A percentile compares a stretch with the other conserved stretches of the same genome.
Evolutionary conservation across 1,140 invertebrate genomes (phyloP).

Genomic region (Solenopsis invicta): DNA sequence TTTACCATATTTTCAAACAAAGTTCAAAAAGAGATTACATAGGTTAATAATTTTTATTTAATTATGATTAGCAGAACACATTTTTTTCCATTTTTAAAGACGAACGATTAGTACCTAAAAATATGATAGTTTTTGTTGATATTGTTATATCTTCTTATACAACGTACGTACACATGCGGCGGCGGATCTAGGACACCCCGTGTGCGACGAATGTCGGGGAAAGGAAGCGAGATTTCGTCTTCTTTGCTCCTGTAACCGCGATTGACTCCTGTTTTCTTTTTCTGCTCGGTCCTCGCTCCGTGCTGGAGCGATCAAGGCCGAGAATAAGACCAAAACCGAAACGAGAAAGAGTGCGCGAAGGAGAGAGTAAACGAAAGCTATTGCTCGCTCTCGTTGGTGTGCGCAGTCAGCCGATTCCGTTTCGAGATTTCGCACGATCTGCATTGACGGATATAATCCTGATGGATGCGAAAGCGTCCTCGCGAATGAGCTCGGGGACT

Average conservation of each 20-base stretch:
- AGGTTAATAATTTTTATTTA: conserved; percentile 15
- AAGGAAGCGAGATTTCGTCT: conserved; percentile 66
- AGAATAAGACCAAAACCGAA: conserved; percentile 76
- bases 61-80: background rate
- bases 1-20: conserved; percentile 4
- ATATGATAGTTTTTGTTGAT: background rate
- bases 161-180: background rate
- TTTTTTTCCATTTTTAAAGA: background rate
- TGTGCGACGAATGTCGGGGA: background rate
- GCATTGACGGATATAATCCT: conserved; percentile 41
- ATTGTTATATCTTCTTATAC: background rate
- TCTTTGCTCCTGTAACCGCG: conserved; percentile 40
- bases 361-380: conserved; percentile 59
- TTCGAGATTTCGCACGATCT: conserved; percentile 38
- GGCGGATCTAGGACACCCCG: background rate
- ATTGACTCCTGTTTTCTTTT: conserved; percentile 65
- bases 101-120: background rate
- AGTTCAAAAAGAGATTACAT: background rate
- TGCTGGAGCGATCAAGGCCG: conserved; percentile 76
- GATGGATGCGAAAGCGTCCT: conserved; percentile 9
- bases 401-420: conserved; percentile 22
- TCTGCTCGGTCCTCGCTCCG: conserved; percentile 68
- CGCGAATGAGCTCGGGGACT: conserved; percentile 9
- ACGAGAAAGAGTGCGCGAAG: conserved; percentile 8
- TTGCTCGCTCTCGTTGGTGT: conserved; percentile 65